Percentiles rank a stretch among this genome's conserved stretches.
phyloP scores from a whole-genome alignment of 2,888 invertebrate genomes.

The Melanostoma mellinum region DNA sequence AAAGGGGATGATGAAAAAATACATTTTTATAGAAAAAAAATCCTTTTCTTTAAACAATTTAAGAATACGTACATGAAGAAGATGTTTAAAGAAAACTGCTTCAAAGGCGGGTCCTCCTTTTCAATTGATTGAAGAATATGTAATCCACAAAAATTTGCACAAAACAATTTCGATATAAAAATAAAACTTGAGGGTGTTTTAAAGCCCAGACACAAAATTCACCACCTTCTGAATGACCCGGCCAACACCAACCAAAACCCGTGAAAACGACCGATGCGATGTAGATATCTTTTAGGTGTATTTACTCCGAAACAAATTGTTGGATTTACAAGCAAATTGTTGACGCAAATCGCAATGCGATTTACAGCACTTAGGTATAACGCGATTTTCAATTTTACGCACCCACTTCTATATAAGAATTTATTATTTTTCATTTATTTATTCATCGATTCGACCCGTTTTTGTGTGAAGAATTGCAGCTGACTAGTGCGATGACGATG shows the following conservation, averaged over 20 bases:
- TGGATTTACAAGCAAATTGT: conserved; percentile 36
- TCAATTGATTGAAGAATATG: conserved; percentile 6
- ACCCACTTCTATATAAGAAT: conserved; percentile 23
- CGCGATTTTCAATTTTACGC: conserved; percentile 44
- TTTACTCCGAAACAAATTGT: conserved; percentile 47
- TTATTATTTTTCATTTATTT: conserved; percentile 43
- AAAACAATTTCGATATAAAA: too few species aligned
- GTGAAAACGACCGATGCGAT: conserved; percentile 31
- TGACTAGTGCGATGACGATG: conserved; percentile 30
- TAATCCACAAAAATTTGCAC: conserved; percentile 67
- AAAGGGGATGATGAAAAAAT: conserved; percentile 34
- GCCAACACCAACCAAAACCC: conserved; percentile 26
- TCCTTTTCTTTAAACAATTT: conserved; percentile 47
- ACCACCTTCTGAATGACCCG: conserved; percentile 22
- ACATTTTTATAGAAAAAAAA: conserved; percentile 20
- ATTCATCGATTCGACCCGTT: conserved; percentile 31
- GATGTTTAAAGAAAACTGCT: conserved; percentile 4
- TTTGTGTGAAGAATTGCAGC: conserved; percentile 58
- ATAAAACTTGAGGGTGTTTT: conserved; percentile 29
- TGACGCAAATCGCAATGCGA: conserved; percentile 53
- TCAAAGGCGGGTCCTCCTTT: conserved; percentile 20
- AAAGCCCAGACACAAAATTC: conserved; percentile 48
- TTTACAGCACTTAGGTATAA: conserved; percentile 56
- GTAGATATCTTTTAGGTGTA: conserved; percentile 38
- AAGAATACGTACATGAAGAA: conserved; percentile 45